These are phyloP conservation scores for Acronicta alni DNA, from an alignment of 2,888 invertebrate genomes.

Conservation along the genomic window DNA sequence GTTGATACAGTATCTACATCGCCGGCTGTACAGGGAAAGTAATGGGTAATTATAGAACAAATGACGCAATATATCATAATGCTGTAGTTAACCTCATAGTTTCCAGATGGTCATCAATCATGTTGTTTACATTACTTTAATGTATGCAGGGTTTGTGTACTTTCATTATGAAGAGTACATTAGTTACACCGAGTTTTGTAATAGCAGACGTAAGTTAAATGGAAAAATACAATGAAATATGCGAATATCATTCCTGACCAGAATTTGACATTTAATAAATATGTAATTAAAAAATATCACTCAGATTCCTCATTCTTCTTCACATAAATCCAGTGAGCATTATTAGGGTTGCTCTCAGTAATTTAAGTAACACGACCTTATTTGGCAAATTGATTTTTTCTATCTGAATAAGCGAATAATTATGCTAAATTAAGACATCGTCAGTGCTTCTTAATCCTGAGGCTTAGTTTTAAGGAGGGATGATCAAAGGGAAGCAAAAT, in stretches of 20 bases:
- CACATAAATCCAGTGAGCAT: slow-evolving; percentile 4
- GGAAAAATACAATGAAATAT: slow-evolving; percentile 1
- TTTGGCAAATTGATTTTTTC: slow-evolving; percentile 78
- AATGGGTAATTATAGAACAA: slow-evolving; percentile 41
- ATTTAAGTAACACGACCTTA: slow-evolving; percentile 51
- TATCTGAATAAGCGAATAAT: slow-evolving; percentile 80
- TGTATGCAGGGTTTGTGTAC: slow-evolving; percentile 37
- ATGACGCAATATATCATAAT: slow-evolving; percentile 33
- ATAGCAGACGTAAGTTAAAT: slow-evolving; percentile 15
- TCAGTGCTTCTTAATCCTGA: slow-evolving; percentile 76
- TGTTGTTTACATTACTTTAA: slow-evolving; percentile 46
- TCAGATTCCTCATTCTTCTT: neutral
- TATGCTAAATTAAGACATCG: slow-evolving; percentile 82
- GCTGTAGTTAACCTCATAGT: slow-evolving; percentile 37
- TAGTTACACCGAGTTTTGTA: slow-evolving; percentile 19
- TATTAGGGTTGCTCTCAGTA: slow-evolving; percentile 17
- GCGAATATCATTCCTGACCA: neutral
- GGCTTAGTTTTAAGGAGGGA: slow-evolving; percentile 77
- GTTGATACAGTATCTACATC: slow-evolving; percentile 13
- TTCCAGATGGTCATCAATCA: slow-evolving; percentile 48
- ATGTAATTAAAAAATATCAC: too few species aligned
- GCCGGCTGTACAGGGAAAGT: slow-evolving; percentile 30
- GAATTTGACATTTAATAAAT: neutral
- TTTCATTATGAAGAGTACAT: slow-evolving; percentile 35
- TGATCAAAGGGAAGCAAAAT: slow-evolving; percentile 78